Percentiles rank a stretch among this genome's conserved stretches.
These are phyloP conservation scores for Microplitis demolitor DNA, from an alignment of 1,140 invertebrate genomes.

Conservation along the genomic window DNA sequence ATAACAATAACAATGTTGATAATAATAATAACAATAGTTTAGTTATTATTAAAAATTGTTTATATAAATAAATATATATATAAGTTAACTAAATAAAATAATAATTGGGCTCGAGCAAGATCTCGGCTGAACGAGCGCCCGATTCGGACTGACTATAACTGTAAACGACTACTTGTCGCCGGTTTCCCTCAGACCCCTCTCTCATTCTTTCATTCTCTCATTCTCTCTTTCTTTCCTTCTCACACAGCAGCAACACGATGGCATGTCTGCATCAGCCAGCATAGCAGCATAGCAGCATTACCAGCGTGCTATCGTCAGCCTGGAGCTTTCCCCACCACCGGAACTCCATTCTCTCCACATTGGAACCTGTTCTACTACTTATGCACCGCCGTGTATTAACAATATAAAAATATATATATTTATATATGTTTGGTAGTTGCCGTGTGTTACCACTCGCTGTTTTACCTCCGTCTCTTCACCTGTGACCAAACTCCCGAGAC, in stretches of 20 bases:
- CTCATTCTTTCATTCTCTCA: constrained; percentile 34
- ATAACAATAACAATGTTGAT: no score
- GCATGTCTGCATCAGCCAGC: neutral
- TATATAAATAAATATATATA: no score
- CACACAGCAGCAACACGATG: neutral
- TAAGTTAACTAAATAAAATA: no score
- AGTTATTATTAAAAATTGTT: no score
- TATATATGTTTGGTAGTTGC: no score
- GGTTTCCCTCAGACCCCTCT: constrained; percentile 41
- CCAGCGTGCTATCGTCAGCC: neutral
- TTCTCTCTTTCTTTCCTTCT: constrained; percentile 19
- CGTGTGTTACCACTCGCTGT: neutral
- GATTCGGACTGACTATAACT: constrained; percentile 64
- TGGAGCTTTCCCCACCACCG: neutral
- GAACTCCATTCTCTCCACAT: neutral
- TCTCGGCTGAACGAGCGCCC: constrained; percentile 59
- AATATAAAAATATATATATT: no score
- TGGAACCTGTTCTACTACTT: neutral
- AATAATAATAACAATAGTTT: no score
- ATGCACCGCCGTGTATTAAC: no score
- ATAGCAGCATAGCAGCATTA: no score
- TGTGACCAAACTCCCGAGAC: neutral
- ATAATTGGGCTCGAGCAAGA: constrained; percentile 20
- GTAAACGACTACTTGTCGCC: constrained; percentile 62
- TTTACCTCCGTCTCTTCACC: constrained; percentile 1